Conservation (phyloP, 2,888 invertebrate species). For the Nowickia ferox region DNA sequence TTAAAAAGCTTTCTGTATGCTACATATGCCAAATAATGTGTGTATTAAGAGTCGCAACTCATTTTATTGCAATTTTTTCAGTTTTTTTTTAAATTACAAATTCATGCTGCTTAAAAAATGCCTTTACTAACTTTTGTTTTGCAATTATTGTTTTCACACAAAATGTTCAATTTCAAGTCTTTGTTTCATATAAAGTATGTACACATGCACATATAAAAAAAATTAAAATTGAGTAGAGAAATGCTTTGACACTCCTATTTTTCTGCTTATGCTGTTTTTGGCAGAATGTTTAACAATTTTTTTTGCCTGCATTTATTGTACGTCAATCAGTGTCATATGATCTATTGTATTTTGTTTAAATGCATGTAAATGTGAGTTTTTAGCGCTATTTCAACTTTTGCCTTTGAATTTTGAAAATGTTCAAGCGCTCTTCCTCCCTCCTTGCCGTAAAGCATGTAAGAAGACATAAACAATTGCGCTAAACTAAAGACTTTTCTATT, state of each 20-base stretch:
- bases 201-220: neutral
- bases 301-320: conserved; percentile 38
- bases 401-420: conserved; percentile 3
- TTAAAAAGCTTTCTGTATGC: neutral
- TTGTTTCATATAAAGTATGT: conserved; percentile 38
- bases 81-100: neutral
- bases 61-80: neutral
- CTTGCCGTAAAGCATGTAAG: neutral
- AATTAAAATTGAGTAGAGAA: conserved; percentile 13
- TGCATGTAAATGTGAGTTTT: neutral
- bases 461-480: conserved; percentile 30
- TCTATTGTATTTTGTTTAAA: conserved; percentile 51
- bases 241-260: conserved; percentile 57
- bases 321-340: conserved; percentile 67
- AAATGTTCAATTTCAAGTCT: conserved; percentile 21
- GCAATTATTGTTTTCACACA: neutral
- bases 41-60: neutral
- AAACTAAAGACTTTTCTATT: conserved; percentile 38
- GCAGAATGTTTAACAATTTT: conserved; percentile 19
- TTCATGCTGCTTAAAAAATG: conserved; percentile 39
- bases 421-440: conserved; percentile 8
- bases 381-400: neutral
- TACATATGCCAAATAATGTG: neutral
- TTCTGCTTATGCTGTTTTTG: conserved; percentile 37
- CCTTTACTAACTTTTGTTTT: neutral